phyloP scores from a whole-genome alignment of 2,113 vertebrate genomes.

The Melierax canorus region DNA sequence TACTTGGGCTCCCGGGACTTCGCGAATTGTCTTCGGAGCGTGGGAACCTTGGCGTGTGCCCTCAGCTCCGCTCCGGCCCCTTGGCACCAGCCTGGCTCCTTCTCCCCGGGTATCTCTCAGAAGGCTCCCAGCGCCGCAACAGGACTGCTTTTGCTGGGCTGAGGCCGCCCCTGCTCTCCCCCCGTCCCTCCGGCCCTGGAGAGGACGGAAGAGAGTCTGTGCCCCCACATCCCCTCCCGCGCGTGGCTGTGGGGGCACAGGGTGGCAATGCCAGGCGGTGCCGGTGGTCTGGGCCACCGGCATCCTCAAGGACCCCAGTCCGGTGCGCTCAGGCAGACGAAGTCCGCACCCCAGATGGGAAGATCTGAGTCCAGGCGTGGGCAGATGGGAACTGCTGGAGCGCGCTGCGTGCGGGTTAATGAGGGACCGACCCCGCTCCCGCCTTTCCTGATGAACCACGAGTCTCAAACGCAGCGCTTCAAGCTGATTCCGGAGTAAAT shows the following conservation, averaged over 20 bases:
- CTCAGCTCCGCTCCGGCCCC: background rate
- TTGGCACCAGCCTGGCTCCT: background rate
- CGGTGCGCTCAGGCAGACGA: accelerated
- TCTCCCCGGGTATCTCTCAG: background rate
- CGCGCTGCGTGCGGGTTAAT: background rate
- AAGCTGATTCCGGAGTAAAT: slow-evolving; percentile 15
- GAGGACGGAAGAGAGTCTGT: background rate
- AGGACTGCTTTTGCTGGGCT: background rate
- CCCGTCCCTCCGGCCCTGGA: background rate
- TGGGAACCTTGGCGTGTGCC: background rate
- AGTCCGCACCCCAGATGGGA: background rate
- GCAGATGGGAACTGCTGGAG: background rate
- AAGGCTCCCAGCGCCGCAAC: background rate
- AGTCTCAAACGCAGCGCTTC: background rate
- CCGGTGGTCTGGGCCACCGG: background rate
- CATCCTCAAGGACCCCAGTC: background rate
- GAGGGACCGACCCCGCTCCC: background rate
- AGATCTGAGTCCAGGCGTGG: background rate
- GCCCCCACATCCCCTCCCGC: background rate
- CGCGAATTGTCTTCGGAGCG: background rate
- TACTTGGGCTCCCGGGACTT: background rate
- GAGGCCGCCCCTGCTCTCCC: background rate
- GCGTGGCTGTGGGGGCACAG: background rate
- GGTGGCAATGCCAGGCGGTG: background rate
- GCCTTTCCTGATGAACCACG: background rate